Evolutionary conservation across 2,113 vertebrate species (phyloP), one percentile per base, ranked within the genome.

Genomic region (Dicrurus megarhynchus): DNA sequence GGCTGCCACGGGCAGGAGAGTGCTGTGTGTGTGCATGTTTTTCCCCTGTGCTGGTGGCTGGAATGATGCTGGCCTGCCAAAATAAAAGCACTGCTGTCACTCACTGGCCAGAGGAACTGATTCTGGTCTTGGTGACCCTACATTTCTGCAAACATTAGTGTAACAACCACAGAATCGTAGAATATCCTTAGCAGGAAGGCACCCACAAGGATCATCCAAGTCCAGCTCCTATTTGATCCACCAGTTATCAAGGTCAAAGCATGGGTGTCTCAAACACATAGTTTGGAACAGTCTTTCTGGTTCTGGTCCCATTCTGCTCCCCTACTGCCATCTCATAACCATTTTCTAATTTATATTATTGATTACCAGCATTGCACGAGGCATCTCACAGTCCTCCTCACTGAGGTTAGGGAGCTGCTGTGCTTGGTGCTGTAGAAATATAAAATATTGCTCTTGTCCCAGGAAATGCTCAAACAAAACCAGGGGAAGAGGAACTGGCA

Each of bases 11-110:
- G 81, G 47, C 70, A 60, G 53, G 30, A 81, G 44, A 50, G 16
- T 56, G 42, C 19, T 32, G 9, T 2, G 28, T 61, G 79, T 74
- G 44, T 74, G 33, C 64, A 28, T 33, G 82, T 33, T 83, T 78
- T 84, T 73, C 27, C 47, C 60, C 21, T 44, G 33, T 84, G 69
- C 80, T 84, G 53, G 23, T 77, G 89, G 60, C 83, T 94, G 89
- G 69, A 90, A 94, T 55, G 41, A 59, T 44, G 68, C 56, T 95
- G 79, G 28, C 26, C 78, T 95, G 78, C 56, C 37, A 73, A 57
- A 95, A 95, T 57, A 82, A 95, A 96, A 93, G 26, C 41, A 61
- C 20, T 74, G 28, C 77, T 75, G 52, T 88, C 79, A 56, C 49
- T 89, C 60, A 18, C 42, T 52, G 78, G 26, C 13, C 47, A 61